Base-by-base conservation (phyloP, 1,140 invertebrate species). In the Plutomurus gul region DNA sequence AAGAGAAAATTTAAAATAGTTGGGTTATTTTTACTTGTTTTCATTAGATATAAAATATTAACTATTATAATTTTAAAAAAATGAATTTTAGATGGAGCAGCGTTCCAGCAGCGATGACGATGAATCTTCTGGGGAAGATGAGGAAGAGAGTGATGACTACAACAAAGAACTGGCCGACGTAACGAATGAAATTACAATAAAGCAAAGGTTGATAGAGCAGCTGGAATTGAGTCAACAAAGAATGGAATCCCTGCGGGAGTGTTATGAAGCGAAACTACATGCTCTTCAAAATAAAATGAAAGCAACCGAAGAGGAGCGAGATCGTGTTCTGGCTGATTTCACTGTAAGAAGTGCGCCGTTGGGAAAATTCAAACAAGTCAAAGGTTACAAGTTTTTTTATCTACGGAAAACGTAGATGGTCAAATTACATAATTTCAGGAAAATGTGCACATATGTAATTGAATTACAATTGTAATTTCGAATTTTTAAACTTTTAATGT, bases 191-290 rank as follows among this genome's bases (percentile, higher is more conserved):
- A 97, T 98, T 75, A 94, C 94, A 82, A 92, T 96, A 46, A 97
- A 97, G 86, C 93, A 96, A 82, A 92, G 94, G 70, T 88, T 99
- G 18, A 97, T 99, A 79, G 95, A 98, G 85, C 95, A 98, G 85
- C 86, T 99, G 72, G 97, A 99, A 86, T 87, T 92, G 22, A 95
- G 93, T 11, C 95, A 99, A 85, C 90, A 92, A 56, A 87, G 95
- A 56, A 88, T 98, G 79, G 91, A 93, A 39, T 91, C 92, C 0
- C 92, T 99, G 89, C 91, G 92, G 71, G 90, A 92, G 78, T 94
- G 98, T 84, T 99, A 99, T 87, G 97, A 99, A 87, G 94, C 96
- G 46, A 96, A 99, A 85, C 88, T 99, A n/a, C 87, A 91, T 43
- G 92, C 94, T 60, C 87, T 99, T n/a, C 93, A 95, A 85, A 91